Evolutionary conservation across 1,140 invertebrate species (phyloP).

Genomic region (Micrasema minimum): DNA sequence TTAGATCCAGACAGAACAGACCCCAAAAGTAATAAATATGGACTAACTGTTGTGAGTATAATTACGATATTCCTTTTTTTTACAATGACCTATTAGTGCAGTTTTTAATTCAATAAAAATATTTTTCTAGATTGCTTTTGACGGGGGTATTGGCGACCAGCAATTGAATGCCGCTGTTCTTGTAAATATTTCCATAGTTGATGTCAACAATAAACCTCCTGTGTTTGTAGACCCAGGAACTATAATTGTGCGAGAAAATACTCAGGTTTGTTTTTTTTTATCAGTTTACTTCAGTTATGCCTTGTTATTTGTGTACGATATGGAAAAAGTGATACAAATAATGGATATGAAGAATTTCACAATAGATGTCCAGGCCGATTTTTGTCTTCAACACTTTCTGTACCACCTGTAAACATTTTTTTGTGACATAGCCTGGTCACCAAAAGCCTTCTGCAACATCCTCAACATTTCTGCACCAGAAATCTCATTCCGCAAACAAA

Average conservation of each 20-base stretch:
- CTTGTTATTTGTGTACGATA: too few relatives aligned
- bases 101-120: not conserved
- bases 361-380: too few relatives aligned
- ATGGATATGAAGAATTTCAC: too few relatives aligned
- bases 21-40: conserved; percentile 76
- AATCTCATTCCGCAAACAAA: too few relatives aligned
- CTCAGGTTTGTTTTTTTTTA: conserved; percentile 72
- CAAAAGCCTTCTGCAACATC: too few relatives aligned
- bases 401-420: too few relatives aligned
- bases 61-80: not conserved
- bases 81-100: not conserved
- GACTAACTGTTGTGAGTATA: conserved; percentile 71
- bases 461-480: too few relatives aligned
- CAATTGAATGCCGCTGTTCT: conserved; percentile 75
- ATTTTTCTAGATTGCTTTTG: conserved; percentile 73
- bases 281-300: too few relatives aligned
- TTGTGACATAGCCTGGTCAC: too few relatives aligned
- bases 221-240: conserved; percentile 76
- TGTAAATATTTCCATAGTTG: conserved; percentile 87
- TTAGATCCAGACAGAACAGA: conserved; percentile 90
- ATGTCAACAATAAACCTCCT: conserved; percentile 92
- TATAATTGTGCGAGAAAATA: conserved; percentile 80
- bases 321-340: too few relatives aligned
- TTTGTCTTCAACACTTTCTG: too few relatives aligned
- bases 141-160: conserved; percentile 86